Evolutionary conservation across 2,113 vertebrate species (phyloP), one percentile per base, ranked within the genome.

Genomic region (Syngnathoides biaculeatus): DNA sequence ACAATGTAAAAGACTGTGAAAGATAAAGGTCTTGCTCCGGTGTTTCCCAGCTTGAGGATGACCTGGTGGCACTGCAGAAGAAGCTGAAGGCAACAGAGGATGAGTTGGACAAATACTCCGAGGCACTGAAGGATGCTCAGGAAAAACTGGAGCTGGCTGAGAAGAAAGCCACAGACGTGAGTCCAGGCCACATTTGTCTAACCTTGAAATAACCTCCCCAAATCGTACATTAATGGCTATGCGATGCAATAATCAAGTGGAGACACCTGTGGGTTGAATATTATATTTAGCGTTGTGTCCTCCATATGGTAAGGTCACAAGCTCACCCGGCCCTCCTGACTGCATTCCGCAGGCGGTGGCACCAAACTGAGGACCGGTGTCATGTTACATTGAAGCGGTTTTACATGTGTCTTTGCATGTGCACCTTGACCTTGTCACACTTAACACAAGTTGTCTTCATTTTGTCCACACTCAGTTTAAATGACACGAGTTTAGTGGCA

Each of bases 91-190:
- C 85, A 85, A 99, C 97, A 40, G 97, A 99, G 87, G 97, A 99
- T 92, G 97, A 99, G 87, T 91, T 99, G 92, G 95, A 98, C 92
- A 99, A 99, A 87, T 99, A 98, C 90, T 98, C 95, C 8, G 96
- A 98, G 88, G 95, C 96, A 77, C 92, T 99, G 84, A 99, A 99
- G 92, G 97, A 99, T 91, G 97, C 97, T 80, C 97, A 99, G 92
- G 97, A 99, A 92, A 99, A 98, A 91, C 90, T 99, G 93, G 97
- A 99, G 87, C 86, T 98, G 69, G 97, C 97, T 40, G 97, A 99
- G 89, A 99, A 96, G 93, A 98, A 98, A 84, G 97, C 97, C 89
- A 90, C 94, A 63, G 97, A 98, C 84, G 97, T 98, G 93, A 98
- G 96, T 96, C 72, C 71, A 52, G 35, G 27, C 40, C 47, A 20